A percentile compares a stretch with the other conserved stretches of the same genome.
phyloP scores from a whole-genome alignment of 2,113 vertebrate species.

The Burhinus oedicnemus region DNA sequence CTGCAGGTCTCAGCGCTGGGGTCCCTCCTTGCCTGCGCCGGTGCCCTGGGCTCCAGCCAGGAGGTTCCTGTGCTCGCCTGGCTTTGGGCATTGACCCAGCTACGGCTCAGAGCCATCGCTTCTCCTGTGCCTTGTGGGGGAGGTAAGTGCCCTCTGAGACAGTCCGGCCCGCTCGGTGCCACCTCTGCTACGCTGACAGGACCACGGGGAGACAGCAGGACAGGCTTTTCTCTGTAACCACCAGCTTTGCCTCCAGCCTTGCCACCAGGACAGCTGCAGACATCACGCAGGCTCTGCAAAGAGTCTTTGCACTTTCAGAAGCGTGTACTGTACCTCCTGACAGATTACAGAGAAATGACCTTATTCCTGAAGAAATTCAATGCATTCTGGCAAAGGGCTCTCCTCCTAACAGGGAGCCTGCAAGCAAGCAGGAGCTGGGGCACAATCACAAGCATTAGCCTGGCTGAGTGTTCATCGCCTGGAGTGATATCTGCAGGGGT shows the following conservation, averaged over 20 bases:
- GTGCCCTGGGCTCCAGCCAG: neutral
- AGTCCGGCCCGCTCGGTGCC: neutral
- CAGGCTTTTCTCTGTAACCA: neutral
- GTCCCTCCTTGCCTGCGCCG: neutral
- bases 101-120: neutral
- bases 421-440: neutral
- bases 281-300: neutral
- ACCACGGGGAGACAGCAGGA: neutral
- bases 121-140: neutral
- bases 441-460: neutral
- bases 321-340: neutral
- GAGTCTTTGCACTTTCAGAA: neutral
- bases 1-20: neutral
- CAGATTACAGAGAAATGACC: neutral
- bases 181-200: neutral
- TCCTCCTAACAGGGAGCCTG: neutral
- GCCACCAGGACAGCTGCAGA: neutral
- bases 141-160: neutral
- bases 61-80: neutral
- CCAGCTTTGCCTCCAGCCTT: neutral
- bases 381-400: neutral
- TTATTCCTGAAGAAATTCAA: neutral
- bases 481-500: neutral
- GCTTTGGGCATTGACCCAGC: neutral
- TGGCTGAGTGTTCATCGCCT: rapidly evolving